Evolutionary conservation across 2,888 invertebrate genomes (phyloP), one percentile per base, ranked within the genome.

Genomic region (Calameuta idolon): DNA sequence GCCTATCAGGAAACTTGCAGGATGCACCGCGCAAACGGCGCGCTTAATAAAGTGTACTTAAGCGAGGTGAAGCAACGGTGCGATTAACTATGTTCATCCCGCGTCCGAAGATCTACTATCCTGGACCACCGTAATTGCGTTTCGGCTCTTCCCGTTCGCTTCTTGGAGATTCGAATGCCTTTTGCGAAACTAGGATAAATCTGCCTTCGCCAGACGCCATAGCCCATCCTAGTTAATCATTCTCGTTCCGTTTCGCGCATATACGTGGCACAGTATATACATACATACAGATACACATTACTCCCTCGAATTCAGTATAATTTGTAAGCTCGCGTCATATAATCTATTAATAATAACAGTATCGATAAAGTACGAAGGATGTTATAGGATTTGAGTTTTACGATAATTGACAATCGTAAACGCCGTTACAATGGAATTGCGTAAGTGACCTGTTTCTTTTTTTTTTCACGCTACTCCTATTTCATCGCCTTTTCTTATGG

Each of bases 31-130:
- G 82, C 83, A 85, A 85, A 85, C 85, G 85, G 86, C 86, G 83
- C 86, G 85, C 84, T 88, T 87, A 88, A 89, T 88, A 87, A 88
- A 87, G 87, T 87, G 87, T 85, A 85, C 83, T 86, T 86, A 83
- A 84, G 81, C 81, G 80, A 82, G 84, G 81, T 77, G 83, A 80
- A 74, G 82, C 76, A 82, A 77, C 82, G 80, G 77, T 82, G 84
- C 80, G 80, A 23, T 55, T 55, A 55, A 55, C 23, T 55, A 55
- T 15, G 55, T 23, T 55, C 55, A 55, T 55, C 55, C 23, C 23
- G 9, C 55, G 55, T 15, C 15, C 55, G 23, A 55, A 55, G 55
- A 55, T 55, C 55, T 55, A 55, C 40, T 23, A 55, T 9, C 15
- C 55, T 55, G 55, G 55, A 55, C 55, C 55, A 55, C 55, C 15